Evolutionary conservation across 2,113 vertebrate genomes (phyloP).

Genomic region (Zootoca vivipara): DNA sequence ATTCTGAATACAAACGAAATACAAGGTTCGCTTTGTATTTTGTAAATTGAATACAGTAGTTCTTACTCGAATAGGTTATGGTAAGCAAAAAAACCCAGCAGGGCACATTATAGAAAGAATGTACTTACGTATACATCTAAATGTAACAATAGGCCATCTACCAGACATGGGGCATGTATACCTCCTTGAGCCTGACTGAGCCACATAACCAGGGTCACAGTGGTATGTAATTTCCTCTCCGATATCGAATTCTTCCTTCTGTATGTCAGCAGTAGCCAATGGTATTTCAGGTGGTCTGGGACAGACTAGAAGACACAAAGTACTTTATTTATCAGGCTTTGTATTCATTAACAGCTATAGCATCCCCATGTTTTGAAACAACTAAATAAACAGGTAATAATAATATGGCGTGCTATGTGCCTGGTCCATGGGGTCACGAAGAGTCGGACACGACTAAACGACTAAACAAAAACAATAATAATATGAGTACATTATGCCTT

Average conservation of each 20-base stretch:
- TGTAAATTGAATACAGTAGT: background rate
- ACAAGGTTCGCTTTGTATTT: background rate
- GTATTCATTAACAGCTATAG: background rate
- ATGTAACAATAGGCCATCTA: constrained; percentile 76
- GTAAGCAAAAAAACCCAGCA: background rate
- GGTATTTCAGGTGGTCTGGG: constrained; percentile 68
- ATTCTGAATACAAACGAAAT: too few relatives aligned
- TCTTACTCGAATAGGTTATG: background rate
- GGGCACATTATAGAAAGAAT: rapidly evolving
- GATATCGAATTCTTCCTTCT: constrained; percentile 73
- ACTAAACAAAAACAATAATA: too few relatives aligned
- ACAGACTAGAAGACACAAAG: constrained; percentile 78
- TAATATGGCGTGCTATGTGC: too few relatives aligned
- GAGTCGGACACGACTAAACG: too few relatives aligned
- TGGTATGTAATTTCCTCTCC: constrained; percentile 74
- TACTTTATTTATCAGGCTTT: background rate
- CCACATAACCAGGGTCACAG: constrained; percentile 78
- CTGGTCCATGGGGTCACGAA: too few relatives aligned
- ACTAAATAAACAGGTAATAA: background rate
- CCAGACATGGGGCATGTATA: constrained; percentile 77
- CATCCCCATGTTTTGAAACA: background rate
- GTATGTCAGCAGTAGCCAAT: constrained; percentile 58
- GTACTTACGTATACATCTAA: constrained; percentile 84
- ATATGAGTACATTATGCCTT: background rate
- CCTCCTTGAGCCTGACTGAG: constrained; percentile 64